These are phyloP conservation scores for Taenioides sp. DNA, from an alignment of 2,797 vertebrate species.

Conservation along the genomic window DNA sequence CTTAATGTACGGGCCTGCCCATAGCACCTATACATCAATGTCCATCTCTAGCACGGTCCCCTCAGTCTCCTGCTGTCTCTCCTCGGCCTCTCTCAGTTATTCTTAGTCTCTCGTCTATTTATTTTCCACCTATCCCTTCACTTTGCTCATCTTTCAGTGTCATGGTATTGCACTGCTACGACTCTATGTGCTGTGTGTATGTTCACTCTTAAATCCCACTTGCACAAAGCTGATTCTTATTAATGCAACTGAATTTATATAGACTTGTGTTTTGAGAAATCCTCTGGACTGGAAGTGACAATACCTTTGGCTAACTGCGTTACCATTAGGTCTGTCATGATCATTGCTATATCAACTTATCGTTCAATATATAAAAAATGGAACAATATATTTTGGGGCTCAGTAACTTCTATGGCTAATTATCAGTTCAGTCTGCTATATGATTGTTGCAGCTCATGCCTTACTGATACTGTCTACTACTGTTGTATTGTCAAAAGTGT, in stretches of 20 bases:
- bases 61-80: conserved; percentile 27
- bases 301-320: background rate
- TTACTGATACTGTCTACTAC: no score
- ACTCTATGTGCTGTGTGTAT: conserved; percentile 16
- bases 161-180: conserved; percentile 9
- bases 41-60: conserved; percentile 29
- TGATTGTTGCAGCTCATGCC: no score
- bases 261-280: conserved; percentile 31
- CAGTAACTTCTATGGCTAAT: no score
- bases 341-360: no score
- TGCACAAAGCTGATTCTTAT: conserved; percentile 47
- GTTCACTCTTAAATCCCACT: conserved; percentile 37
- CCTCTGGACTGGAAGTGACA: background rate
- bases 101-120: conserved; percentile 43
- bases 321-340: background rate
- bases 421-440: no score
- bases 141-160: conserved; percentile 36
- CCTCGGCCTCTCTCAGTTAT: conserved; percentile 18
- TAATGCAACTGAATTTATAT: conserved; percentile 48
- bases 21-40: conserved; percentile 60
- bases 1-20: conserved; percentile 31
- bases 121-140: conserved; percentile 35
- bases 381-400: no score
- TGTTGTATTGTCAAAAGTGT: no score
- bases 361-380: no score